A percentile compares a stretch with the other conserved stretches of the same genome.
Conservation (phyloP, 1,140 invertebrate species). For the Tetranychus cinnabarinus region DNA sequence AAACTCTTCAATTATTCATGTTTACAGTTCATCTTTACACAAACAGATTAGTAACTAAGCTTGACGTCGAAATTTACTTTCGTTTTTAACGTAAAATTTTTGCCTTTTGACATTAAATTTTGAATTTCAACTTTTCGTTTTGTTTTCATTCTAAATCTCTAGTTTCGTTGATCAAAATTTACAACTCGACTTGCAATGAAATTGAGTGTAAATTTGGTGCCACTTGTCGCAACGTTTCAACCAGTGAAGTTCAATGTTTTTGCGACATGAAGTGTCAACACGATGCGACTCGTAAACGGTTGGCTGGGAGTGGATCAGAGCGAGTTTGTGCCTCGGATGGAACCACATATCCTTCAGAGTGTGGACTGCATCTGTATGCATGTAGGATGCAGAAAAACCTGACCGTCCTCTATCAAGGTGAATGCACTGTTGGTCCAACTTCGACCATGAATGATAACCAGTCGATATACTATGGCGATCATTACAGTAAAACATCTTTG, state of each 20-base stretch:
- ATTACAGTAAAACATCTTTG: neutral
- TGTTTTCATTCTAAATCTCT: neutral
- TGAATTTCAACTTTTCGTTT: no score
- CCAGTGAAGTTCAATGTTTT: neutral
- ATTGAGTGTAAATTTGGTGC: neutral
- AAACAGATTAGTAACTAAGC: no score
- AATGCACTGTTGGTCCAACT: constrained; percentile 37
- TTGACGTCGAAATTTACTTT: no score
- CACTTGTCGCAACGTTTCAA: neutral
- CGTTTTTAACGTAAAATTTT: no score
- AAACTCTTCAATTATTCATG: no score
- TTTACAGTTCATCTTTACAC: no score
- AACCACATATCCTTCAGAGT: constrained; percentile 39
- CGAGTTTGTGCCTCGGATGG: constrained; percentile 35
- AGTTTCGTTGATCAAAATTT: neutral
- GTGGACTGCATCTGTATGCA: constrained; percentile 36
- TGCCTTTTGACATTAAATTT: no score
- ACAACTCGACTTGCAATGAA: neutral
- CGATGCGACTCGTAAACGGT: neutral
- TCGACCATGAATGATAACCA: constrained; percentile 4
- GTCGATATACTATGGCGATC: constrained; percentile 5
- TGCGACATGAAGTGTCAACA: neutral
- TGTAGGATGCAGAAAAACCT: constrained; percentile 42
- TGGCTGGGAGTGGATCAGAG: neutral
- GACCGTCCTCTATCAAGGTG: constrained; percentile 44